Evolutionary conservation across 2,888 invertebrate genomes (phyloP), one percentile per base, ranked within the genome.

Genomic region (Drosophila anomalata): DNA sequence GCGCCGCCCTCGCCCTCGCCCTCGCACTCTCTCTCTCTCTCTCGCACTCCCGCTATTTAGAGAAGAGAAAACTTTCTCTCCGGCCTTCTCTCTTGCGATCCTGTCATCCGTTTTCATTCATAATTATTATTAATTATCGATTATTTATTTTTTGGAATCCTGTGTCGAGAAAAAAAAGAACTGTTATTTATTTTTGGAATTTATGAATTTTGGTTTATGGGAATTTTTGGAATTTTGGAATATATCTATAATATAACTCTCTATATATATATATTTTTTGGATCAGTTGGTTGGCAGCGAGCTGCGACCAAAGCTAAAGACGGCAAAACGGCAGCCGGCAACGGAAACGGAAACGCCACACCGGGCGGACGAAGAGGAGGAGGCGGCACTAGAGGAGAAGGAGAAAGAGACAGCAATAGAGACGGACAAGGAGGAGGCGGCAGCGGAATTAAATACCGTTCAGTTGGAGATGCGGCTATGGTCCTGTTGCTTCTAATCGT

Each of bases 231-330:
- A 36, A 36, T 36, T 36, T 36, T 36, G 6, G 36, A 36, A 33
- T 33, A 33, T 33, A 29, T 29, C 29, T 29, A 29, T 29, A 29
- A 29, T 9, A 29, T 29, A 1, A 3, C 29, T 29, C 33, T 33
- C 12, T 29, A 36, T 36, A 36, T 36, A 36, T 36, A 36, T 36
- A 4, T 33, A 33, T 36, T 36, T 36, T 36, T 36, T 36, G 36
- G n/a, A 36, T 7, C 62, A 85, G 89, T 76, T 78, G 89, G 89
- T 89, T 89, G 89, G 88, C 84, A 80, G 73, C 67, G 63, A 65
- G 75, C 79, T 88, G 89, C 88, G 82, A 87, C 79, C 89, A 79
- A 39, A 80, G 73, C 58, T 77, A 86, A 82, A 82, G 73, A 58
- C 78, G 76, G 58, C 89, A 89, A 75, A 73, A 89, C 86, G 89